Conservation (phyloP, 2,797 vertebrate genomes). For the Mareca strepera region DNA sequence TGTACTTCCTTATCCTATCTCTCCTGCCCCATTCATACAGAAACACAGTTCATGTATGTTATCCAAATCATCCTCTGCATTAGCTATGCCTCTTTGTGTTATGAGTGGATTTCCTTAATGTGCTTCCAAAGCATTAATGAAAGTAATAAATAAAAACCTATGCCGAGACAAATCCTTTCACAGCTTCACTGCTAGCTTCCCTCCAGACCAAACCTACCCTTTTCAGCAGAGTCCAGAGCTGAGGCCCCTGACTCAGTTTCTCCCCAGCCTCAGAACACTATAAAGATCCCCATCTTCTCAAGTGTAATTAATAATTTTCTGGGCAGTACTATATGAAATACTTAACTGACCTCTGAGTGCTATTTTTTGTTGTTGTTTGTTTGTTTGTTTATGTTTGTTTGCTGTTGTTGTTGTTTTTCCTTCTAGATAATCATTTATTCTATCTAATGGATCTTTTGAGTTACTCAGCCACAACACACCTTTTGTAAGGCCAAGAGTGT, state of each 20-base stretch:
- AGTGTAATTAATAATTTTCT: background rate
- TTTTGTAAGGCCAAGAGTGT: background rate
- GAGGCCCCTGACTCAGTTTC: background rate
- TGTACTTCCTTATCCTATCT: background rate
- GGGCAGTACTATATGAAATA: background rate
- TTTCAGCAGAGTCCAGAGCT: background rate
- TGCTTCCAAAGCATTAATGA: background rate
- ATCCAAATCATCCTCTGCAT: background rate
- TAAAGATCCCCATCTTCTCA: background rate
- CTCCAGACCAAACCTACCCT: background rate
- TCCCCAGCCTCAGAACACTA: background rate
- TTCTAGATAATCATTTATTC: background rate
- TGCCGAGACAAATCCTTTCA: background rate
- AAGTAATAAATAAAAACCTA: background rate
- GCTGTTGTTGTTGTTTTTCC: background rate
- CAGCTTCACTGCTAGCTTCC: rapidly evolving
- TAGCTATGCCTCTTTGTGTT: background rate
- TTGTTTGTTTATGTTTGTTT: background rate
- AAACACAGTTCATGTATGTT: background rate
- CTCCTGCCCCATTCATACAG: background rate
- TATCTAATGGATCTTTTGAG: background rate
- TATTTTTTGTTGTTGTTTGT: background rate
- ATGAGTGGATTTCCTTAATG: background rate
- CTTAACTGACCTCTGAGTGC: background rate
- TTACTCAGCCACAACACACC: background rate